These are phyloP conservation scores for Tetranychus truncatus DNA, from an alignment of 2,888 invertebrate species.

Conservation along the genomic window DNA sequence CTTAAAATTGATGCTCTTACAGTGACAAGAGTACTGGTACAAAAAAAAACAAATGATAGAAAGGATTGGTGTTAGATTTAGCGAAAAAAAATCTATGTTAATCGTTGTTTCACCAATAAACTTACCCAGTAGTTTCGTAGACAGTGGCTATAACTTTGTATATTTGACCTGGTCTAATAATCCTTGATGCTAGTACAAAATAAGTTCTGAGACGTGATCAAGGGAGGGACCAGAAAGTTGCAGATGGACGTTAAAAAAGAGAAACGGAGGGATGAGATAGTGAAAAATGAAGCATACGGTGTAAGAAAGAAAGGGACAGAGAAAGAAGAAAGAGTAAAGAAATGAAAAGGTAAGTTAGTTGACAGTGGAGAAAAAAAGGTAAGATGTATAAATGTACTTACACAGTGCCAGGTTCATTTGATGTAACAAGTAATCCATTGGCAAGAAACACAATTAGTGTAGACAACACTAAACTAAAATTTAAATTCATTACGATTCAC, in stretches of 20 bases:
- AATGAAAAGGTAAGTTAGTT: not conserved
- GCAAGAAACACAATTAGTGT: not conserved
- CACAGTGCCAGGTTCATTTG: not conserved
- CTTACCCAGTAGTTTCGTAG: slow-evolving; percentile 36
- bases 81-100: no score
- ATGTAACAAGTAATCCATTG: not conserved
- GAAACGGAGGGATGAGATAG: not conserved
- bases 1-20: slow-evolving; percentile 71
- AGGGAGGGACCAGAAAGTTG: not conserved
- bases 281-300: not conserved
- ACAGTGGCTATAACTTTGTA: slow-evolving; percentile 72
- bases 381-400: not conserved
- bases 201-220: slow-evolving; percentile 36
- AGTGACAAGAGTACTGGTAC: slow-evolving; percentile 54
- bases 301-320: slow-evolving; percentile 2
- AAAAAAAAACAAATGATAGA: no score
- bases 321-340: slow-evolving; percentile 3
- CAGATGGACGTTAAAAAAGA: not conserved
- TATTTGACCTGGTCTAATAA: slow-evolving; percentile 75
- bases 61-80: no score
- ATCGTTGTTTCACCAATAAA: no score
- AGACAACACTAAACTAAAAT: not conserved
- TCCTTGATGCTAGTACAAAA: slow-evolving; percentile 72
- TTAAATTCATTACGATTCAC: not conserved
- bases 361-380: not conserved